These are phyloP conservation scores for Sipha maydis DNA, from an alignment of 2,888 invertebrate species.

Conservation along the genomic window DNA sequence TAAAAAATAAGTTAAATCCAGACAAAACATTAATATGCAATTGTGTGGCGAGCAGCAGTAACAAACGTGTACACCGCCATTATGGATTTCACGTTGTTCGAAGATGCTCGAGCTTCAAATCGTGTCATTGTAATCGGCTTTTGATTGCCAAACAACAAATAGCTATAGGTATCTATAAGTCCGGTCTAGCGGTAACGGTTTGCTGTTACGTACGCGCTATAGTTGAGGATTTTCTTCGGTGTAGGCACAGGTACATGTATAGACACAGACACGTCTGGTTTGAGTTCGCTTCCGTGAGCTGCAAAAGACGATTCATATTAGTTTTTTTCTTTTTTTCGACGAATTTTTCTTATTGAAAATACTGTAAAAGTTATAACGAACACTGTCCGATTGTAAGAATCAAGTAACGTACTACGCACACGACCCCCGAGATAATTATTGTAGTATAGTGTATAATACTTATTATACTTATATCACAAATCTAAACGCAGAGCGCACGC, in stretches of 20 bases:
- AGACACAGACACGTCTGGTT: neutral
- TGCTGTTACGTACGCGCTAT: neutral
- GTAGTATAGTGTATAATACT: too few relatives aligned
- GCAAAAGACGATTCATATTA: slow-evolving; percentile 7
- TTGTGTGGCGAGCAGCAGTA: neutral
- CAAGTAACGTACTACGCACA: too few relatives aligned
- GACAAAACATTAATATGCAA: neutral
- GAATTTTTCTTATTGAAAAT: neutral
- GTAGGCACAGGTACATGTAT: neutral
- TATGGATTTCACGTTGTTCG: neutral
- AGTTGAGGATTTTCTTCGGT: neutral
- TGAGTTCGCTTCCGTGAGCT: neutral
- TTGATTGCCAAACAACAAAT: neutral
- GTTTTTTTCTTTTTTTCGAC: too few relatives aligned
- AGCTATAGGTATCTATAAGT: neutral
- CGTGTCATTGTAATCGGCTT: slow-evolving; percentile 10
- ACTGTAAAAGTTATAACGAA: neutral
- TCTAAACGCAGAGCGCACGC: too few relatives aligned
- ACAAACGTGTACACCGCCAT: neutral
- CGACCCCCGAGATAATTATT: too few relatives aligned
- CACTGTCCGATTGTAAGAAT: neutral
- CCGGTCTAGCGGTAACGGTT: neutral
- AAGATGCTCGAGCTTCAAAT: neutral
- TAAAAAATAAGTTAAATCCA: neutral
- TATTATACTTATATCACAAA: too few relatives aligned